A percentile compares a stretch with the other conserved stretches of the same genome.
phyloP scores from a whole-genome alignment of 1,140 invertebrate genomes.

The Anthonomus grandis region DNA sequence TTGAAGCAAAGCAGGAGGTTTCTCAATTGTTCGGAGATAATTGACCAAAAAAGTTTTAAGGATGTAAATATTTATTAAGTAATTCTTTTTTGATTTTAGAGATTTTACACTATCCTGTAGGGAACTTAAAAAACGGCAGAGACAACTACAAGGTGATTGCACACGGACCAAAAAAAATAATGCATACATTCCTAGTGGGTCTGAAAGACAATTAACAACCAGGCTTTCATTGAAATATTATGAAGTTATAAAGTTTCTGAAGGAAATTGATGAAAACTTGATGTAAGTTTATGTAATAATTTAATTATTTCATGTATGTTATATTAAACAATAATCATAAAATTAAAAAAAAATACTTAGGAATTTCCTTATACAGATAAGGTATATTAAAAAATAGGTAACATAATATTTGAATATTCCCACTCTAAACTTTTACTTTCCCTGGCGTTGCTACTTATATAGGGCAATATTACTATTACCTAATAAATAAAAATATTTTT shows the following conservation, averaged over 20 bases:
- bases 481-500: no score
- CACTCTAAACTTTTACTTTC: background rate
- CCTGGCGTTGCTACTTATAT: no score
- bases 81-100: no score
- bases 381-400: background rate
- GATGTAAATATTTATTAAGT: no score
- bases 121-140: no score
- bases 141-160: background rate
- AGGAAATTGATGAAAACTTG: background rate
- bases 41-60: no score
- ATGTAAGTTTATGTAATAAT: background rate
- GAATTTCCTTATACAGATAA: no score
- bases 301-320: background rate
- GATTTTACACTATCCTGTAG: no score
- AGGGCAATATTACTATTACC: no score
- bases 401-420: background rate
- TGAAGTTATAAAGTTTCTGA: background rate
- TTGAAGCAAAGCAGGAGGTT: no score
- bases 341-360: no score
- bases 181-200: background rate
- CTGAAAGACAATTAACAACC: background rate
- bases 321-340: background rate
- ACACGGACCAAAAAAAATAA: background rate
- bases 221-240: background rate
- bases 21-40: no score